Evolutionary conservation across 2,797 vertebrate genomes (phyloP), one percentile per base, ranked within the genome.

Genomic region (Tapirus indicus): DNA sequence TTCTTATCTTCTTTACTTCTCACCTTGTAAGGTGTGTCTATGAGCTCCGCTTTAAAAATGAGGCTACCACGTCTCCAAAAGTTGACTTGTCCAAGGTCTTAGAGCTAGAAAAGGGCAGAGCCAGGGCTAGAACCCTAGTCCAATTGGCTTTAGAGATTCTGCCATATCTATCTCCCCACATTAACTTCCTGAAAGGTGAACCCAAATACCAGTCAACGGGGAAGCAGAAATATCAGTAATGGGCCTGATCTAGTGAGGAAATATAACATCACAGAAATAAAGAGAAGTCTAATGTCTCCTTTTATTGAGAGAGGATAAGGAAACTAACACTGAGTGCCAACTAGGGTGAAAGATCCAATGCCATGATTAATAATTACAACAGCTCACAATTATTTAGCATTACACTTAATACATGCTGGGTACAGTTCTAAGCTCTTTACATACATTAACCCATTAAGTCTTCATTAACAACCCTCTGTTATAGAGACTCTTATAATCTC

Each of bases 281-380:
- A 62, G 38, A 87, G 82, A 88, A 90, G 17, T 32, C 69, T 20
- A 14, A 74, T 49, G 21, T 27, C 9, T 75, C 27, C 11, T 91
- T 77, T 64, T 21, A 66, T 9, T 60, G 38, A 58, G 21, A 96
- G 13, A 72, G 7, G 14, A n/a, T 74, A 79, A 85, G 44, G 16
- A n/a, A 85, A 38, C 11, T 47, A 75, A 77, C 17, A 82, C 0
- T 86, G 71, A 72, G 13, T 58, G 6, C 2, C 41, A 87, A 47
- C 6, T 49, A 60, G n/a, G 14, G 7, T 35, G 4, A 88, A 91
- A 62, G 35, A 11, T 54, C 38, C 23, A 85, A 44, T 20, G 56
- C 16, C 80, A 88, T 52, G n/a, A 93, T 77, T 94, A 91, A 88
- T 58, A 58, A 84, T 90, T 60, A 74, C 12, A 90, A 54, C 1